Percentiles rank a stretch among this genome's conserved stretches.
These are phyloP conservation scores for Ataeniobius toweri DNA, from an alignment of 2,797 vertebrate genomes.

Conservation along the genomic window DNA sequence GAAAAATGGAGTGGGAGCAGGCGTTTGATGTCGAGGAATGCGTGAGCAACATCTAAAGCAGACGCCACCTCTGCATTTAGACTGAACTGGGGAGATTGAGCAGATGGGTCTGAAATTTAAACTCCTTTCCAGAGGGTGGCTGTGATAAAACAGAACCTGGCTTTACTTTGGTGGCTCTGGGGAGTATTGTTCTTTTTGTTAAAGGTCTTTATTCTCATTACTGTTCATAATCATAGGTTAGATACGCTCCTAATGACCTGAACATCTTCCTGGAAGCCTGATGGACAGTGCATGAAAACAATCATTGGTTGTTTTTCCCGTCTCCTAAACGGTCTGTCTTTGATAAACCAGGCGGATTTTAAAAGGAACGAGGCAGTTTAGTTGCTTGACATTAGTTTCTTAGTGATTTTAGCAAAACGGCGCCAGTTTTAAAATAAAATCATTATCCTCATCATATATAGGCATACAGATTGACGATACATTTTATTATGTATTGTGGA, in stretches of 20 bases:
- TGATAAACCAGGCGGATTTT: not conserved
- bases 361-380: not conserved
- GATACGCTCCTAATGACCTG: conserved; percentile 42
- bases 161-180: conserved; percentile 64
- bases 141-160: conserved; percentile 78
- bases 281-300: conserved; percentile 16
- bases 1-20: conserved; percentile 90
- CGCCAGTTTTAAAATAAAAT: too few relatives aligned
- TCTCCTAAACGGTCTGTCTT: conserved; percentile 3
- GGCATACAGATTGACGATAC: not conserved
- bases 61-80: conserved; percentile 76
- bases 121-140: conserved; percentile 81
- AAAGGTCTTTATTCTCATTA: conserved; percentile 51
- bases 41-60: conserved; percentile 86
- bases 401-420: too few relatives aligned
- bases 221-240: conserved; percentile 47
- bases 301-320: not conserved
- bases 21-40: conserved; percentile 86
- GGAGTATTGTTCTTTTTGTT: conserved; percentile 45
- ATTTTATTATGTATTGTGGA: not conserved
- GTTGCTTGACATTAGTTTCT: too few relatives aligned
- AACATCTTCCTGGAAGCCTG: conserved; percentile 19
- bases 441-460: not conserved
- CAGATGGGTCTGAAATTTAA: conserved; percentile 92
- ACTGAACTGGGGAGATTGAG: conserved; percentile 72